Evolutionary conservation across 2,888 invertebrate genomes (phyloP).

Genomic region (Lasioglossum morio): DNA sequence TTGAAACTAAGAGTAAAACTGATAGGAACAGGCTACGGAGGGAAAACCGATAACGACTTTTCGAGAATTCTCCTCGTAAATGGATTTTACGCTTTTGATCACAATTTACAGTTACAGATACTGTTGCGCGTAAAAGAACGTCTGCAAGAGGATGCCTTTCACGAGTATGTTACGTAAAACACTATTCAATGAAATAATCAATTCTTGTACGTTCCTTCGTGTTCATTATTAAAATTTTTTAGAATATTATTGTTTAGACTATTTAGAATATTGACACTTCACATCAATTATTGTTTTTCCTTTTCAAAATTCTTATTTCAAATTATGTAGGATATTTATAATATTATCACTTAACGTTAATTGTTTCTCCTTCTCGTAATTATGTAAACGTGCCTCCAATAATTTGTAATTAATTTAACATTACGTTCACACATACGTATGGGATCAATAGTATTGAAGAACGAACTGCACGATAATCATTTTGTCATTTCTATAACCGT

Average conservation of each 20-base stretch:
- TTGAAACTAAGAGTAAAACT: constrained; percentile 54
- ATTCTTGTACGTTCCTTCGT: not conserved
- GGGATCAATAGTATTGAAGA: no score
- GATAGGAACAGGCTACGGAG: constrained; percentile 36
- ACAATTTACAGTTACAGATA: constrained; percentile 34
- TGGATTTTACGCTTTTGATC: constrained; percentile 46
- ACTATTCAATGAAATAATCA: not conserved
- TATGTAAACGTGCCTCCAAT: not conserved
- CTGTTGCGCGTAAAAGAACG: constrained; percentile 19
- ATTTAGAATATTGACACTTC: no score
- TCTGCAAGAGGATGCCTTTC: not conserved
- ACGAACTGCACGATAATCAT: not conserved
- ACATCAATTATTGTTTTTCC: no score
- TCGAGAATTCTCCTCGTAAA: constrained; percentile 54
- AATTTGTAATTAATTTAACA: no score
- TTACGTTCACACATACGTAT: no score
- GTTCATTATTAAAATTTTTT: not conserved
- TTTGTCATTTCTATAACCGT: not conserved
- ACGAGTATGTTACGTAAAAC: not conserved
- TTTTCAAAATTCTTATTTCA: not conserved
- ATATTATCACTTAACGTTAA: not conserved
- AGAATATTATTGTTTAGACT: no score
- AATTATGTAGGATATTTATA: not conserved
- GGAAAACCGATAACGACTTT: constrained; percentile 58
- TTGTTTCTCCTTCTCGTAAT: not conserved